Conservation (phyloP, 2,113 vertebrate genomes). For the Gallinago undulata region DNA sequence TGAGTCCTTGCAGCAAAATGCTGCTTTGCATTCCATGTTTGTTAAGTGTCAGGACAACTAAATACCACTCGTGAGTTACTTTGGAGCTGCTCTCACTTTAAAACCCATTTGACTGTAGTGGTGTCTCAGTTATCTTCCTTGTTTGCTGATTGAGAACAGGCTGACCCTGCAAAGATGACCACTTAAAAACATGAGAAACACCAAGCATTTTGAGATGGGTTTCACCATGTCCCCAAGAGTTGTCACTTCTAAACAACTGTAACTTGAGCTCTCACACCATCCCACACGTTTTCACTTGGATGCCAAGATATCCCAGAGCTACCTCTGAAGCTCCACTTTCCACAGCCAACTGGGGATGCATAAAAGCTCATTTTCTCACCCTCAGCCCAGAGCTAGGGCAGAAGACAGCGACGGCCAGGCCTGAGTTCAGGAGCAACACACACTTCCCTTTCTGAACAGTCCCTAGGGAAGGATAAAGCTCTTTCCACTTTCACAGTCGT, state of each 20-base stretch:
- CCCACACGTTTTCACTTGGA: background rate
- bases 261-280: background rate
- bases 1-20: background rate
- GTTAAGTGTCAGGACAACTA: background rate
- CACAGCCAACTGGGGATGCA: background rate
- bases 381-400: background rate
- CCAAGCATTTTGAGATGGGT: background rate
- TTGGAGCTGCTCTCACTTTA: background rate
- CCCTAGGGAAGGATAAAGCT: background rate
- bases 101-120: background rate
- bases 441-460: background rate
- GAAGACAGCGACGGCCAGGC: background rate
- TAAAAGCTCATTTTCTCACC: background rate
- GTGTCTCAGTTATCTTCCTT: background rate
- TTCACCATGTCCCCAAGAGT: background rate
- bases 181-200: background rate
- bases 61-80: background rate
- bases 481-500: background rate
- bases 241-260: background rate
- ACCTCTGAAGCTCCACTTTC: background rate
- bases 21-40: slow-evolving; percentile 1
- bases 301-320: background rate
- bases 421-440: background rate
- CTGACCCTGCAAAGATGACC: background rate
- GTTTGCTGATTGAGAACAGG: background rate